phyloP scores from a whole-genome alignment of 2,888 invertebrate species.

The Tetanocera ferruginea region DNA sequence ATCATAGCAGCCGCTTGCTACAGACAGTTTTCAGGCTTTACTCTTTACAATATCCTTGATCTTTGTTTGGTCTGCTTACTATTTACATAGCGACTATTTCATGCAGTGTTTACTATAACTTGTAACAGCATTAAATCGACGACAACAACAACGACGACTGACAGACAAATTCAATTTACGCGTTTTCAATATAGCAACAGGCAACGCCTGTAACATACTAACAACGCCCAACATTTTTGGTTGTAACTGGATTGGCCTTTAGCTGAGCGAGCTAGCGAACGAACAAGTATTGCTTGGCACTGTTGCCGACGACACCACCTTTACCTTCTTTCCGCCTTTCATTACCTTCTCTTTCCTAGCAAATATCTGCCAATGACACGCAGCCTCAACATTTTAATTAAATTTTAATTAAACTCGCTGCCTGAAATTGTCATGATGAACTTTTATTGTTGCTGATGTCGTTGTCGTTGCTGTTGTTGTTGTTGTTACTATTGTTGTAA shows the following conservation, averaged over 20 bases:
- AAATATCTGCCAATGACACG: constrained; percentile 21
- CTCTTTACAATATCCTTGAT: no score
- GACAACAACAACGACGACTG: constrained; percentile 34
- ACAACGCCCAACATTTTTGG: not conserved
- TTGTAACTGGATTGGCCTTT: not conserved
- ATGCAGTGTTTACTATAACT: no score
- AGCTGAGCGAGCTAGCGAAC: not conserved
- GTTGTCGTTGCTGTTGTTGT: not conserved
- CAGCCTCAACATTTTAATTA: constrained; percentile 45
- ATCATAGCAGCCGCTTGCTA: no score
- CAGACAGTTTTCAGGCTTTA: no score
- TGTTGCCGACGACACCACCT: no score
- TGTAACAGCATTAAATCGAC: no score
- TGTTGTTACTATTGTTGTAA: not conserved
- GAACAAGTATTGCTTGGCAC: not conserved
- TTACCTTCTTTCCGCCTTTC: not conserved
- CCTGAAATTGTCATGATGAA: constrained; percentile 19
- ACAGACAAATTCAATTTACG: constrained; percentile 49
- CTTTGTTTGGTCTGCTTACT: no score
- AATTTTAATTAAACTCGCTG: constrained; percentile 50
- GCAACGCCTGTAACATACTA: not conserved
- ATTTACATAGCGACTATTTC: no score
- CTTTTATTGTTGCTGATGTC: not conserved
- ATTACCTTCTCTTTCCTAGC: not conserved
- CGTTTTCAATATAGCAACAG: constrained; percentile 40